A percentile compares a stretch with the other conserved stretches of the same genome.
Conservation (phyloP, 1,140 invertebrate species). For the Neodiprion pinetum region DNA sequence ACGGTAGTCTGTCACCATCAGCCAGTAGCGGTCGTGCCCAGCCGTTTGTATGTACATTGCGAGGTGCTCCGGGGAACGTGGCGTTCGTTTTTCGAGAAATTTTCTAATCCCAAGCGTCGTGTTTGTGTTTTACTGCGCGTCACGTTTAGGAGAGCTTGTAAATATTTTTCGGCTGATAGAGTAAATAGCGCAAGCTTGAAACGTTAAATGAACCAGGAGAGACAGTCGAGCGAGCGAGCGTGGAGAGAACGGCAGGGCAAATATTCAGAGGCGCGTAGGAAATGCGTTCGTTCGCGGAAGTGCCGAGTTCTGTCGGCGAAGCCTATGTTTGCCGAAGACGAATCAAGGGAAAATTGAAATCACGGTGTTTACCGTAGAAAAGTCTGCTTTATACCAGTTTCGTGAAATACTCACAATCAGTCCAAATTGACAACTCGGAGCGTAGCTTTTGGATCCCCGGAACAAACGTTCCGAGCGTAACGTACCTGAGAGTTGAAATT, state of each 20-base stretch:
- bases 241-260: slow-evolving; percentile 20
- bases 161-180: slow-evolving; percentile 50
- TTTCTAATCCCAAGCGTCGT: no score
- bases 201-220: slow-evolving; percentile 57
- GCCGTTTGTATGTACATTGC: no score
- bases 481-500: neutral
- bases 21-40: no score
- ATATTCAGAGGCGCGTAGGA: slow-evolving; percentile 12
- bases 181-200: slow-evolving; percentile 41
- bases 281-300: slow-evolving; percentile 25
- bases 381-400: slow-evolving; percentile 34
- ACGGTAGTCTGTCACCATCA: no score
- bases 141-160: neutral
- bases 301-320: slow-evolving; percentile 8
- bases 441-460: neutral
- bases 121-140: no score
- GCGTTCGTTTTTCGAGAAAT: no score
- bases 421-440: no score
- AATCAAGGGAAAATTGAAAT: slow-evolving; percentile 60
- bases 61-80: no score
- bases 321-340: slow-evolving; percentile 54
- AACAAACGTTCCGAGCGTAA: neutral
- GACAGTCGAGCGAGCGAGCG: slow-evolving; percentile 47
- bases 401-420: neutral
- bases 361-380: slow-evolving; percentile 37